These are phyloP conservation scores for Antidorcas marsupialis DNA, from an alignment of 2,113 vertebrate genomes.

Conservation along the genomic window DNA sequence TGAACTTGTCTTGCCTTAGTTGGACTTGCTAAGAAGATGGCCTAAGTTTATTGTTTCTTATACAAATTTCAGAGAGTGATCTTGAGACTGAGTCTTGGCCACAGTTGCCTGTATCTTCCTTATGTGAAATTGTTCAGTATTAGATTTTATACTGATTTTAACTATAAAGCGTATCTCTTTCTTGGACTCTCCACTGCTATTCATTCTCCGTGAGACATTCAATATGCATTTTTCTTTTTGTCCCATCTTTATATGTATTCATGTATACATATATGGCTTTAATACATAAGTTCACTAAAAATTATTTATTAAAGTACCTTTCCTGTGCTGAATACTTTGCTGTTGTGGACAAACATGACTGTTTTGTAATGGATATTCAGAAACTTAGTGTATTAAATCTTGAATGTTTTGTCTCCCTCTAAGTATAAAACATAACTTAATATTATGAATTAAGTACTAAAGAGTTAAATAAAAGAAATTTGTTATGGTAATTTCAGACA, in stretches of 20 bases:
- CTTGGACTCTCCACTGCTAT: background rate
- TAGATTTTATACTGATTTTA: background rate
- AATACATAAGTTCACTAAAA: background rate
- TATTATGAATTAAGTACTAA: conserved; percentile 31
- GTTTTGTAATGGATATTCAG: background rate
- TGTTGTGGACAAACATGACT: background rate
- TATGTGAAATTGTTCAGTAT: background rate
- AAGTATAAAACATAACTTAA: background rate
- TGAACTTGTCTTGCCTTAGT: background rate
- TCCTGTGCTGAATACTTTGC: background rate
- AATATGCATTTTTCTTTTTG: background rate
- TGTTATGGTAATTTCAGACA: background rate
- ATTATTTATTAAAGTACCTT: background rate
- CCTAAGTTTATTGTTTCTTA: background rate
- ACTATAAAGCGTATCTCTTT: background rate
- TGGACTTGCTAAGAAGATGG: background rate
- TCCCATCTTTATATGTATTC: background rate
- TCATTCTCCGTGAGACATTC: background rate
- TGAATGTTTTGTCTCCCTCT: background rate
- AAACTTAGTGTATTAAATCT: conserved; percentile 6
- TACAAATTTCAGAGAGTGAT: background rate
- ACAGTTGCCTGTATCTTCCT: background rate
- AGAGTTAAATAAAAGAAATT: background rate
- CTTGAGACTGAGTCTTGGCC: background rate
- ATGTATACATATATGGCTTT: background rate